Conservation (phyloP, 2,888 invertebrate genomes). For the Thymelicus lineola region DNA sequence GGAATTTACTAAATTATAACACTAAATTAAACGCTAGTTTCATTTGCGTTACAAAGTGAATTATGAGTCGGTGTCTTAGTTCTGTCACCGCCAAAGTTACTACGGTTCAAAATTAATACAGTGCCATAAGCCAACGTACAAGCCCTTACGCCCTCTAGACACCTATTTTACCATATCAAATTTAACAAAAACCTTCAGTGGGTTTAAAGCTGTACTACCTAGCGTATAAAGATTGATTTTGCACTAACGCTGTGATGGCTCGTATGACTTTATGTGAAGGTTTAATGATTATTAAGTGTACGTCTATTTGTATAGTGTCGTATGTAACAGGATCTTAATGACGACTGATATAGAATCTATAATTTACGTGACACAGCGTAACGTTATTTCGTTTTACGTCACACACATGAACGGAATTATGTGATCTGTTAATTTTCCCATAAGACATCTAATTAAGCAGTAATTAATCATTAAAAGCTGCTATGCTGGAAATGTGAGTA, state of each 20-base stretch:
- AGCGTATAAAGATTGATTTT: constrained; percentile 48
- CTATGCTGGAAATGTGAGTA: constrained; percentile 29
- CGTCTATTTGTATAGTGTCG: constrained; percentile 83
- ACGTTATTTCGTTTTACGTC: constrained; percentile 45
- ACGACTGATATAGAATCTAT: constrained; percentile 70
- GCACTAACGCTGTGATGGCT: constrained; percentile 37
- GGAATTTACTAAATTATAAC: constrained; percentile 84
- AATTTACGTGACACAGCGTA: constrained; percentile 67
- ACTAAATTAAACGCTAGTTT: constrained; percentile 84
- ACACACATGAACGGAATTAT: background rate
- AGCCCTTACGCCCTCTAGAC: constrained; percentile 70
- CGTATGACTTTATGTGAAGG: constrained; percentile 58
- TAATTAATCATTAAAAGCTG: constrained; percentile 16
- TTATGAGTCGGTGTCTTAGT: constrained; percentile 84
- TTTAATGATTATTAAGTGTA: constrained; percentile 80
- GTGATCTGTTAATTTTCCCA: no score
- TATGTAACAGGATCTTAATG: constrained; percentile 80
- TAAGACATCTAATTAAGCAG: background rate
- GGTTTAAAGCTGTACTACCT: constrained; percentile 48
- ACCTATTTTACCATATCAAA: constrained; percentile 79
- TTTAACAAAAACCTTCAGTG: constrained; percentile 57
- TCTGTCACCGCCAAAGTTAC: constrained; percentile 84
- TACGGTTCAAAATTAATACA: constrained; percentile 85
- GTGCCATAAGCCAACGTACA: constrained; percentile 83
- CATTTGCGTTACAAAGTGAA: constrained; percentile 83